Evolutionary conservation across 1,140 invertebrate species (phyloP), one percentile per base, ranked within the genome.

Genomic region (Zaprionus davidi): DNA sequence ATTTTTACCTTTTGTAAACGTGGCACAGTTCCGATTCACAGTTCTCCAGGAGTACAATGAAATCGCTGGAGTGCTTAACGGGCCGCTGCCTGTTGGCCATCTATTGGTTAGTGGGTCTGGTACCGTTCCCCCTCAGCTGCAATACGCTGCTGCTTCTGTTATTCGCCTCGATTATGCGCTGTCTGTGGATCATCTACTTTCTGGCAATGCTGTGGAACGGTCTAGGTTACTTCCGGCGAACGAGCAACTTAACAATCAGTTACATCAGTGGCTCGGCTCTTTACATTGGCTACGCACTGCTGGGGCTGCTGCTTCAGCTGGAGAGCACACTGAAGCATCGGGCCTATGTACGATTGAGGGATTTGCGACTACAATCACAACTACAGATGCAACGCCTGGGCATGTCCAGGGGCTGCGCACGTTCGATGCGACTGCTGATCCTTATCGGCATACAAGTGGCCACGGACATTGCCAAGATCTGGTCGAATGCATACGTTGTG

Each of bases 331-430:
- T 76, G 0, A 78, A 90, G 24, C 66, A 80, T 7, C 53, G 13
- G 5, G 38, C 60, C 0, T 58, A 72, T 20, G 36, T 9, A 2
- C 73, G 67, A 12, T 22, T 88, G 44, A 53, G 68, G 49, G 26
- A 75, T 9, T 62, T 88, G 46, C 70, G 70, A 1, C 26, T 88
- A 17, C 84, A 78, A 15, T 59, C 75, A 12, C 60, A 81, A 20
- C 20, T 88, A n/a, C 71, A 84, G 36, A 66, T 88, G 7, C 85
- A 84, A n/a, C 66, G 84, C 1, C 44, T 88, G 6, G 78, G 85
- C 4, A 88, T 83, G 77, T 67, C 71, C 0, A 67, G 77, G 0
- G 24, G 53, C 12, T 58, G 77, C 4, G 68, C 62, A 1, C 69
- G 67, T 1, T 62, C 75, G 0, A 6, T 3, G 13, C 60, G 67